Evolutionary conservation across 2,797 vertebrate species (phyloP).

Genomic region (Sebastiscus tertius): DNA sequence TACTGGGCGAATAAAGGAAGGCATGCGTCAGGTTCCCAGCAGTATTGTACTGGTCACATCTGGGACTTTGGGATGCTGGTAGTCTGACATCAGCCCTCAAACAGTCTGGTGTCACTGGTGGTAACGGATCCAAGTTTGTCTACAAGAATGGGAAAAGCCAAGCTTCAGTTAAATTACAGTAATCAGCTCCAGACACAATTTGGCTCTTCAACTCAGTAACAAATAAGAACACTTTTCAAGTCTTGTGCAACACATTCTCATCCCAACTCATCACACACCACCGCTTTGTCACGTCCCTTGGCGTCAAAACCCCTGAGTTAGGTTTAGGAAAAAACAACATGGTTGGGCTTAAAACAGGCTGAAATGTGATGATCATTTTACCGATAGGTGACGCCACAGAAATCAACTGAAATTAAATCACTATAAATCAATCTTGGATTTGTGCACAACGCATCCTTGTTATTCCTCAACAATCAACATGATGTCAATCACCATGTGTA

Average conservation of each 20-base stretch:
- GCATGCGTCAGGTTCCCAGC: conserved; percentile 70
- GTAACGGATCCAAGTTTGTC: conserved; percentile 47
- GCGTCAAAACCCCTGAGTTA: too few species aligned
- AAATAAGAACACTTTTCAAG: too few species aligned
- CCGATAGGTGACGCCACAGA: too few species aligned
- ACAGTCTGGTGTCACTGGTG: conserved; percentile 67
- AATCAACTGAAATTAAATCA: not conserved
- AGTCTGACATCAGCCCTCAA: conserved; percentile 88
- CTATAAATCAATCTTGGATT: not conserved
- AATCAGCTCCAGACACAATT: not conserved
- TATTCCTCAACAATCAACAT: not conserved
- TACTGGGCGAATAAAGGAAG: conserved; percentile 91
- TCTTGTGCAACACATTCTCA: not conserved
- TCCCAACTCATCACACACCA: too few species aligned
- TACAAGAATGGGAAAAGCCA: not conserved
- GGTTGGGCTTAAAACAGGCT: too few species aligned
- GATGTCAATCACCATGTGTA: not conserved
- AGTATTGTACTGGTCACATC: conserved; percentile 82
- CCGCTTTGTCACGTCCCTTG: too few species aligned
- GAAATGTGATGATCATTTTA: too few species aligned
- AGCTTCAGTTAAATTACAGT: not conserved
- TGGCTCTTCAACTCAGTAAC: not conserved
- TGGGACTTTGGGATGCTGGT: conserved; percentile 73
- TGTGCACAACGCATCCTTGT: not conserved
- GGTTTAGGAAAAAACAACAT: too few species aligned